Evolutionary conservation across 30 jellyfish, hydroid and myxozoan species (phyloP).

Genomic region (Pseudorhiza aurosa): DNA sequence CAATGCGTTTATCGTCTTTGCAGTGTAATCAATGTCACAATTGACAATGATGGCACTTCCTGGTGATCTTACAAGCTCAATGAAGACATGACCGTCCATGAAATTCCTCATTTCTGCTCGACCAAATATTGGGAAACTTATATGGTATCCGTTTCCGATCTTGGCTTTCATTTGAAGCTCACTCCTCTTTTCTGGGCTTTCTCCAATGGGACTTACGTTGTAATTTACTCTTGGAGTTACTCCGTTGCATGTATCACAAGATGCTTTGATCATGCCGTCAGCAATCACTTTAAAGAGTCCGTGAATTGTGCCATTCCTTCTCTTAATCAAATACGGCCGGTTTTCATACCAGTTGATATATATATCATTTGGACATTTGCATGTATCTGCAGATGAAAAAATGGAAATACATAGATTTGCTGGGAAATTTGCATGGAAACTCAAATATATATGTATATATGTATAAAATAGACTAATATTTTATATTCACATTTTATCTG

Average conservation of each 20-base stretch:
- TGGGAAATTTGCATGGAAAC: no score
- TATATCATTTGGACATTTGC: conserved; percentile 71
- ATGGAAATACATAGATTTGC: not conserved
- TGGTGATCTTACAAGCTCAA: conserved; percentile 55
- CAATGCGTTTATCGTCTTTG: conserved; percentile 21
- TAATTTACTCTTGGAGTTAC: conserved; percentile 18
- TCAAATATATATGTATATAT: no score
- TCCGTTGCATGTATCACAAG: conserved; percentile 53
- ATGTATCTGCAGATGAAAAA: conserved; percentile 50
- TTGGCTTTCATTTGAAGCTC: not conserved
- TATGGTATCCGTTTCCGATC: conserved; percentile 40
- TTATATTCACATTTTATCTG: no score
- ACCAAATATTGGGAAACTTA: conserved; percentile 74
- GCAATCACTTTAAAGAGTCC: conserved; percentile 57
- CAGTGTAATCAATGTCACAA: conserved; percentile 34
- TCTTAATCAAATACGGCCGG: conserved; percentile 47
- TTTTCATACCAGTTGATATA: conserved; percentile 50
- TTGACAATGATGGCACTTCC: conserved; percentile 76
- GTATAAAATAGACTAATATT: no score
- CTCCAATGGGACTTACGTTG: conserved; percentile 48
- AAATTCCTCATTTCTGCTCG: conserved; percentile 37
- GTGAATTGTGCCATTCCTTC: not conserved
- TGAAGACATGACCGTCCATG: conserved; percentile 35
- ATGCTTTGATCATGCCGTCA: conserved; percentile 23
- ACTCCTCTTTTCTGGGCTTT: conserved; percentile 48